A percentile compares a stretch with the other conserved stretches of the same genome.
Evolutionary conservation across 2,113 vertebrate genomes (phyloP).

Genomic region (Aegithalos caudatus): DNA sequence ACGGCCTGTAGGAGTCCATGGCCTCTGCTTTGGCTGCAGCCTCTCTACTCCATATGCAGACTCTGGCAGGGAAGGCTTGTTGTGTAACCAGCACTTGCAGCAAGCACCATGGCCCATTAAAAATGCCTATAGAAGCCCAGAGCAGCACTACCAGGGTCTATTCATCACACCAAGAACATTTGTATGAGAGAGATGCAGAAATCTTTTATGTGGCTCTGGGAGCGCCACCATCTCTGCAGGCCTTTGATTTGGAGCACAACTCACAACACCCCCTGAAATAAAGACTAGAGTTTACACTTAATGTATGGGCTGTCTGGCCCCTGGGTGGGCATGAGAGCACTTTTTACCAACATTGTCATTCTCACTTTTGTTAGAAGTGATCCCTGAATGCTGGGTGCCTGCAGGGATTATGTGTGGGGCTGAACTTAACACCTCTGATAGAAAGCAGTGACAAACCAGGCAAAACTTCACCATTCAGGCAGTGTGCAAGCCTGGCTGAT

Average conservation of each 20-base stretch:
- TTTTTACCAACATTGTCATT: neutral
- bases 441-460: neutral
- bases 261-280: neutral
- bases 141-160: neutral
- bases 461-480: neutral
- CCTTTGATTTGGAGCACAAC: neutral
- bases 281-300: neutral
- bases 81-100: neutral
- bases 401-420: rapidly evolving
- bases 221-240: neutral
- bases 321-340: neutral
- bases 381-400: neutral
- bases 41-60: neutral
- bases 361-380: neutral
- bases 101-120: neutral
- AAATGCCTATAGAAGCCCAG: neutral
- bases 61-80: neutral
- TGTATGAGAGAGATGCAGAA: neutral
- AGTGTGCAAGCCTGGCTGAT: neutral
- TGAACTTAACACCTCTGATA: neutral
- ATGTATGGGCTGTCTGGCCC: neutral
- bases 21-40: neutral
- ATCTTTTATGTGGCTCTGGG: neutral
- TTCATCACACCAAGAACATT: neutral
- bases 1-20: neutral